Conservation (phyloP, 2,888 invertebrate species). For the Xestia sexstrigata region DNA sequence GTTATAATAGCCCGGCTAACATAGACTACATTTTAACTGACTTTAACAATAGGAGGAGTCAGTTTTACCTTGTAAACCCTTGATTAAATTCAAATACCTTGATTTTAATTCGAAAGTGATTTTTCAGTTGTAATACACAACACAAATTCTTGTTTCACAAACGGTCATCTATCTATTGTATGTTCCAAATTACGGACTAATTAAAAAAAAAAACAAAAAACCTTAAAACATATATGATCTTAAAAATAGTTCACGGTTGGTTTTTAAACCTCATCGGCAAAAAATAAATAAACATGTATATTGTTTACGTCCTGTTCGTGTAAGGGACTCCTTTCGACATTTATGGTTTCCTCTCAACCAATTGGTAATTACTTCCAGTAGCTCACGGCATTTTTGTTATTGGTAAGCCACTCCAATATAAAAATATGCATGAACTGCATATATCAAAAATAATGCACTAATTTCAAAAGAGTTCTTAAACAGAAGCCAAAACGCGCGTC, state of each 20-base stretch:
- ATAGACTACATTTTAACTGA: too few relatives aligned
- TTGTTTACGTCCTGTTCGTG: slow-evolving; percentile 24
- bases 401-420: slow-evolving; percentile 57
- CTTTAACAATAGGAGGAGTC: too few relatives aligned
- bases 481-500: slow-evolving; percentile 88
- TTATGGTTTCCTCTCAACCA: slow-evolving; percentile 31
- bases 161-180: too few relatives aligned
- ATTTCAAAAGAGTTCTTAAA: slow-evolving; percentile 85
- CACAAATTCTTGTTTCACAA: background rate
- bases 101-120: too few relatives aligned
- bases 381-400: slow-evolving; percentile 61
- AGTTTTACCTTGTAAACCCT: too few relatives aligned
- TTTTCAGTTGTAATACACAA: too few relatives aligned
- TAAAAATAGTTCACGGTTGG: background rate
- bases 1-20: too few relatives aligned
- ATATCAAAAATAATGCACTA: slow-evolving; percentile 78
- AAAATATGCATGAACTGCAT: slow-evolving; percentile 57
- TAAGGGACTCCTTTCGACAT: slow-evolving; percentile 26
- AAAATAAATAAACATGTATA: slow-evolving; percentile 4
- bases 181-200: background rate
- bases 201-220: background rate
- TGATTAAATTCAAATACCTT: too few relatives aligned
- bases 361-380: slow-evolving; percentile 57
- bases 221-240: background rate
- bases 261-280: background rate